A percentile compares a stretch with the other conserved stretches of the same genome.
These are phyloP conservation scores for Chromoteleia sp. DNA, from an alignment of 2,888 invertebrate genomes.

Conservation along the genomic window DNA sequence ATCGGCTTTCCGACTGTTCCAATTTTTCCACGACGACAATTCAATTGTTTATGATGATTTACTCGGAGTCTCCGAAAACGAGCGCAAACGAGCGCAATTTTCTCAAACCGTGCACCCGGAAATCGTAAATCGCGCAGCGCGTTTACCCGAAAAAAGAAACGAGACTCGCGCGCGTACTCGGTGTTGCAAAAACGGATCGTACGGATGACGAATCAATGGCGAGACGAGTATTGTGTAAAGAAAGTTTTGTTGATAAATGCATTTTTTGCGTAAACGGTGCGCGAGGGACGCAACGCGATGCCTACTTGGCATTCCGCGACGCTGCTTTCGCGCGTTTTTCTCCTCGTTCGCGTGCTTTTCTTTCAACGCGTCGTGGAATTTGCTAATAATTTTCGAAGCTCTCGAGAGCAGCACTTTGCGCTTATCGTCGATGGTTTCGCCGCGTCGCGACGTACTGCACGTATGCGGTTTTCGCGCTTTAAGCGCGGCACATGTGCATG, in stretches of 20 bases:
- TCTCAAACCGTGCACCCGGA: too few species aligned
- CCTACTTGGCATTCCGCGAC: constrained; percentile 62
- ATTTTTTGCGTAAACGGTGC: constrained; percentile 32
- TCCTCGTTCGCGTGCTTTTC: constrained; percentile 59
- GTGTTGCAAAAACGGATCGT: too few species aligned
- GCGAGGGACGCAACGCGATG: constrained; percentile 20
- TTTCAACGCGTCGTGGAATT: constrained; percentile 72
- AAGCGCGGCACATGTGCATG: constrained; percentile 75
- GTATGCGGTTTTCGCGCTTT: constrained; percentile 66
- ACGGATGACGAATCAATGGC: too few species aligned
- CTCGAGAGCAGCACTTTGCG: constrained; percentile 65
- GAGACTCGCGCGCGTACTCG: too few species aligned
- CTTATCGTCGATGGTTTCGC: constrained; percentile 62
- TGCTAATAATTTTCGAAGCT: constrained; percentile 72
- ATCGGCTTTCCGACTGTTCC: constrained; percentile 24
- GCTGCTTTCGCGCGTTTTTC: constrained; percentile 60
- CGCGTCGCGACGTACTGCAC: constrained; percentile 55
- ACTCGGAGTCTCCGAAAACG: constrained; percentile 1
- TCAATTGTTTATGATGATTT: constrained; percentile 54
- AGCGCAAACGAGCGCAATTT: too few species aligned
- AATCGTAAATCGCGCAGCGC: too few species aligned
- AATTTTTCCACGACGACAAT: constrained; percentile 31
- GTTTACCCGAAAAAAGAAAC: too few species aligned
- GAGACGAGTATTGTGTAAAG: constrained; percentile 12
- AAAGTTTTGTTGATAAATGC: constrained; percentile 13